Percentiles rank a stretch among this genome's conserved stretches.
phyloP scores from a whole-genome alignment of 2,113 vertebrate species.

The Bujurquina vittata region DNA sequence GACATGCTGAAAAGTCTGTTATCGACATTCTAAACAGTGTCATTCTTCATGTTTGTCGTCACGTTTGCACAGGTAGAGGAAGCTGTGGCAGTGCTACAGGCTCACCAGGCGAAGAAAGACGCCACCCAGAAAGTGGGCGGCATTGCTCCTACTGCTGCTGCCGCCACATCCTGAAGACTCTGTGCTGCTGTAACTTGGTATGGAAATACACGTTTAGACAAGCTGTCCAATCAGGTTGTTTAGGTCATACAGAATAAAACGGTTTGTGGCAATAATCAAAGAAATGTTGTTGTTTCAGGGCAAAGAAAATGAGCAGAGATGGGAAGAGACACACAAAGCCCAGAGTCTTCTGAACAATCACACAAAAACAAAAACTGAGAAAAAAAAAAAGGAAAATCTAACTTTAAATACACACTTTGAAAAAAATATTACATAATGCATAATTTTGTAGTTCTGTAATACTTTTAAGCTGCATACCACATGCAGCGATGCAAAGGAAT shows the following conservation, averaged over 20 bases:
- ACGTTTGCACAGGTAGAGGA: slow-evolving; percentile 88
- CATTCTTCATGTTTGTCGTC: neutral
- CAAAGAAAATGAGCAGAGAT: slow-evolving; percentile 18
- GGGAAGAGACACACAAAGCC: slow-evolving; percentile 35
- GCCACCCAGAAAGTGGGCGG: slow-evolving; percentile 94
- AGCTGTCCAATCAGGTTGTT: neutral
- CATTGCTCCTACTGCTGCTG: slow-evolving; percentile 87
- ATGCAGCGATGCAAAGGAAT: slow-evolving; percentile 50
- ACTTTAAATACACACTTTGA: slow-evolving; percentile 67
- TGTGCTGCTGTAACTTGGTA: slow-evolving; percentile 23
- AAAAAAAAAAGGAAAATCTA: slow-evolving; percentile 37
- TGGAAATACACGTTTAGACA: neutral
- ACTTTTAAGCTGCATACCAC: slow-evolving; percentile 65
- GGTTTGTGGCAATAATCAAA: slow-evolving; percentile 18
- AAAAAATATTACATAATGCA: slow-evolving; percentile 61
- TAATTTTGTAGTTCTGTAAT: slow-evolving; percentile 72
- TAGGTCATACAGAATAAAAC: neutral
- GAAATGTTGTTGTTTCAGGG: slow-evolving; percentile 59
- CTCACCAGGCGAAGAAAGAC: slow-evolving; percentile 99
- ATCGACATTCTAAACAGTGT: neutral
- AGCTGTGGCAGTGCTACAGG: slow-evolving; percentile 96
- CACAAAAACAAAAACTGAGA: slow-evolving; percentile 45
- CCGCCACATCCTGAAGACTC: slow-evolving; percentile 90
- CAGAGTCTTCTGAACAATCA: slow-evolving; percentile 43
- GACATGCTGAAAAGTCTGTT: neutral